Evolutionary conservation across 2,888 invertebrate genomes (phyloP), one percentile per base, ranked within the genome.

Genomic region (Hermodice carunculata): DNA sequence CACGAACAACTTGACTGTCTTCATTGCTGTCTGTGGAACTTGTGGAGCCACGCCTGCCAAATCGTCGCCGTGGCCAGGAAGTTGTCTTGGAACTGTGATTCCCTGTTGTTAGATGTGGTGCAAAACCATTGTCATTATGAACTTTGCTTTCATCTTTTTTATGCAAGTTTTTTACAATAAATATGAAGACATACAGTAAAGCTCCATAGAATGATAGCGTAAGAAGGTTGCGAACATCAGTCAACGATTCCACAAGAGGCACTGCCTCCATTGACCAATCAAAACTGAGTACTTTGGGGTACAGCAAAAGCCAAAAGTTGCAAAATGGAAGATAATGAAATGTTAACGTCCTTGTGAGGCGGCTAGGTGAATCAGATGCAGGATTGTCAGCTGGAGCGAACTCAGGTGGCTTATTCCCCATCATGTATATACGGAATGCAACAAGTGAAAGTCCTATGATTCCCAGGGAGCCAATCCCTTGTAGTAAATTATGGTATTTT

Each of bases 241-340:
- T 88, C 22, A 94, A 76, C 31, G 91, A 90, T 52, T 91, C 91
- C 76, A 98, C 91, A 67, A 94, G 90, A 8, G 96, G 95, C 79
- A 98, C 91, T 1, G 98, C 93, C 78, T 96, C 96, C 98, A 98
- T 98, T 29, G 97, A 96, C 98, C 98, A 98, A 87, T 98, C 98
- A 88, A 97, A 98, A 86, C 96, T 96, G 61, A 98, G 89, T 75
- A 92, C 91, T 76, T 91, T 90, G 5, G 98, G 98, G 85, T 92
- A 94, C 43, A 97, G 85, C 67, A 98, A 89, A 80, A 98, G 90
- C 86, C 91, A 91, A 80, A 95, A 92, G 87, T 98, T 97, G 83
- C 95, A 92, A 48, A 93, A 92, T 43, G 98, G 97, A 76, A 98
- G 90, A 86, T 95, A 96, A 72, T 92, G 89, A 87, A 96, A 98